phyloP scores from a whole-genome alignment of 1,140 invertebrate species.

The Neomicropteryx cornuta region DNA sequence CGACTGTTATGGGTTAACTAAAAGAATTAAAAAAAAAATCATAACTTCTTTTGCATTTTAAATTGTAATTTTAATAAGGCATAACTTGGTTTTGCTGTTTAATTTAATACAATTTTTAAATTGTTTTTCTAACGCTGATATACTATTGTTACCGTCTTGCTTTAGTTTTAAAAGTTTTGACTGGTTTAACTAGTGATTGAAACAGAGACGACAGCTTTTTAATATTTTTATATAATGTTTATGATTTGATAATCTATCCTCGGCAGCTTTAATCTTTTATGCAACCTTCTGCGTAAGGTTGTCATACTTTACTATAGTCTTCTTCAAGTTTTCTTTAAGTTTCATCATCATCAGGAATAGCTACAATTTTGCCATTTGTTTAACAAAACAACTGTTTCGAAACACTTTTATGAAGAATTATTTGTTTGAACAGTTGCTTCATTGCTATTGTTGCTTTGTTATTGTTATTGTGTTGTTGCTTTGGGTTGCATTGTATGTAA shows the following conservation, averaged over 20 bases:
- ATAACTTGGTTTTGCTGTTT: constrained; percentile 73
- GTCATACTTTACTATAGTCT: constrained; percentile 58
- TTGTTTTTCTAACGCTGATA: constrained; percentile 59
- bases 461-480: too few species aligned
- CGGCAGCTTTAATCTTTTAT: constrained; percentile 51
- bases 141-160: constrained; percentile 58
- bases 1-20: too few species aligned
- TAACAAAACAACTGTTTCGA: constrained; percentile 69
- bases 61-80: constrained; percentile 60
- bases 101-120: constrained; percentile 60
- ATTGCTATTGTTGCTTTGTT: too few species aligned
- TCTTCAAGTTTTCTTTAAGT: constrained; percentile 55
- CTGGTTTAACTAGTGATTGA: constrained; percentile 52
- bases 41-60: constrained; percentile 61
- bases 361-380: constrained; percentile 60
- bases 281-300: constrained; percentile 53
- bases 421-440: constrained; percentile 68
- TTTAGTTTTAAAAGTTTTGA: constrained; percentile 65
- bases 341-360: constrained; percentile 63
- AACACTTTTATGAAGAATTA: constrained; percentile 64
- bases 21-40: too few species aligned
- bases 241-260: constrained; percentile 68
- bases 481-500: too few species aligned
- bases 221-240: constrained; percentile 71
- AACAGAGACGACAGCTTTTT: constrained; percentile 58